Evolutionary conservation across 2,888 invertebrate genomes (phyloP).

Genomic region (Trichacis sp.): DNA sequence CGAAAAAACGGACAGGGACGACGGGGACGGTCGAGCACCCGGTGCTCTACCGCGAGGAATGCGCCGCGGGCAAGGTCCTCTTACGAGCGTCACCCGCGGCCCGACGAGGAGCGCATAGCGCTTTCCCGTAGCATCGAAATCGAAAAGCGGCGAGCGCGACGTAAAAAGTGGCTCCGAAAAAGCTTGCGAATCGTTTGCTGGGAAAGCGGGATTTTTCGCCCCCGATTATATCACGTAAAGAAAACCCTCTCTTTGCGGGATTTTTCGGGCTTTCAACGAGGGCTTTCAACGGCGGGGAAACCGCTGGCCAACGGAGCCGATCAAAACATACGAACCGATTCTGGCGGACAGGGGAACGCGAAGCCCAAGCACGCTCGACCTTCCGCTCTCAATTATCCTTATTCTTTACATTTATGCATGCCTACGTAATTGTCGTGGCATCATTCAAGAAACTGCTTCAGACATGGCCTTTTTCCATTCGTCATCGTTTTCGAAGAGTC

Average conservation of each 20-base stretch:
- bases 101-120: slow-evolving; percentile 9
- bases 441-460: too few species aligned
- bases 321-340: slow-evolving; percentile 18
- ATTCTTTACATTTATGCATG: slow-evolving; percentile 40
- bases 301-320: slow-evolving; percentile 12
- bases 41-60: slow-evolving; percentile 9
- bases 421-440: too few species aligned
- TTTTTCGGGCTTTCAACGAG: neutral
- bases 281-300: slow-evolving; percentile 8
- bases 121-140: neutral
- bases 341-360: neutral
- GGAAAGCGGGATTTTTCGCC: slow-evolving; percentile 9
- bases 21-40: neutral
- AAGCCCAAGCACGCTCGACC: slow-evolving; percentile 23
- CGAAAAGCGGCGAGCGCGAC: neutral
- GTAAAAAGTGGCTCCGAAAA: neutral
- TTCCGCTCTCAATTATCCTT: slow-evolving; percentile 19
- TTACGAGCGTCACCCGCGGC: slow-evolving; percentile 12
- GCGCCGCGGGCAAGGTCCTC: slow-evolving; percentile 14
- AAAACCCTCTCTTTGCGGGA: too few species aligned
- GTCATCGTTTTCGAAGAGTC: too few species aligned
- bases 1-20: neutral
- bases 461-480: too few species aligned
- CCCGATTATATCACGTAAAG: too few species aligned
- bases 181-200: slow-evolving; percentile 1